phyloP scores from a whole-genome alignment of 2,797 vertebrate species.

The Taenioides sp. region DNA sequence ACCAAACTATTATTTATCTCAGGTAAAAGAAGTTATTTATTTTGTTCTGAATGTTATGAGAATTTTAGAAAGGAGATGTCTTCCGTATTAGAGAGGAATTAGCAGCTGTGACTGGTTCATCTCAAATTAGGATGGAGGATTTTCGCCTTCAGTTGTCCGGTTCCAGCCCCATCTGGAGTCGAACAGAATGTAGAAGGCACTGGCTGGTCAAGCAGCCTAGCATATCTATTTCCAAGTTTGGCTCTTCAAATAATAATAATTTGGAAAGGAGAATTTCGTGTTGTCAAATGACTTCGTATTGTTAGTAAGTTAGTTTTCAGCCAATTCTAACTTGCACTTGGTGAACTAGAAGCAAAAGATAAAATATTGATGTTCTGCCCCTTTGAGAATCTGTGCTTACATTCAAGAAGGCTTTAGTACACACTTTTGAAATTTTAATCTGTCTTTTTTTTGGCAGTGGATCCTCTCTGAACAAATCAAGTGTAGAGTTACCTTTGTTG shows the following conservation, averaged over 20 bases:
- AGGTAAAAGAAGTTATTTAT: too few relatives aligned
- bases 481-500: constrained; percentile 27
- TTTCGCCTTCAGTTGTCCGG: too few relatives aligned
- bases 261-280: constrained; percentile 10
- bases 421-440: constrained; percentile 64
- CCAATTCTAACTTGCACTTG: constrained; percentile 23
- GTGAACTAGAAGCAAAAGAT: constrained; percentile 52
- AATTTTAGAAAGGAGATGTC: too few relatives aligned
- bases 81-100: too few relatives aligned
- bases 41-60: too few relatives aligned
- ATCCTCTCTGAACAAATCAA: constrained; percentile 15
- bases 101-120: too few relatives aligned
- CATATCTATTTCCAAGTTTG: not conserved
- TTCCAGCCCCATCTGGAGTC: too few relatives aligned
- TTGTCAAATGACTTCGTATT: constrained; percentile 15
- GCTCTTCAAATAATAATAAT: not conserved
- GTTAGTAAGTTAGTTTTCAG: constrained; percentile 39
- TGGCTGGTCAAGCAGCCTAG: too few relatives aligned
- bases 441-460: constrained; percentile 10
- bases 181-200: too few relatives aligned
- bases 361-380: constrained; percentile 59
- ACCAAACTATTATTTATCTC: too few relatives aligned
- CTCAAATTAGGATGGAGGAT: too few relatives aligned
- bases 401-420: constrained; percentile 35
- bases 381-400: constrained; percentile 47